Base-by-base conservation (phyloP, 2,888 invertebrate species). In the Dasysyrphus tricinctus region DNA sequence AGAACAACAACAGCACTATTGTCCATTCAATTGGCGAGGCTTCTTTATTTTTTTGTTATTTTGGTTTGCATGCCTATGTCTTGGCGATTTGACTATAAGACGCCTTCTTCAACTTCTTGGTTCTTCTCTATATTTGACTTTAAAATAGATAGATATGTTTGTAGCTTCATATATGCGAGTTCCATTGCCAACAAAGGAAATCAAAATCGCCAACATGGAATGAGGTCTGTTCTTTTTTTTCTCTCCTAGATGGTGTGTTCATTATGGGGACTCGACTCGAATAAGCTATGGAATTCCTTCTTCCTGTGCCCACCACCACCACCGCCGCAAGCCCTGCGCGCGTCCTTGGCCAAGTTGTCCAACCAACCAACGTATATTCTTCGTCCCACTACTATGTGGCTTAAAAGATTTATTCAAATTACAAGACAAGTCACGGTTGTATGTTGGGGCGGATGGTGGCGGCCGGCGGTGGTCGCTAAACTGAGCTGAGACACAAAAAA, bases 341-440 rank as follows among this genome's bases (percentile, higher is more conserved):
- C 82, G 86, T 86, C 82, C 86, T 86, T 82, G 78, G 81, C 74
- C 75, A 86, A 78, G 24, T 74, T 74, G 54, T 57, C 47, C 67
- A 42, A 37, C 19, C 12, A 47, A 65, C 47, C 47, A 47, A 47
- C 47, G 11, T 67, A 8, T 19, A 8, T 19, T 49, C 19, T 44
- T 42, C 81, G 79, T 82, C 86, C 86, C 86, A 82, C 86, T 75
- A 75, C 51, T 65, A 70, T 65, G 74, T 83, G 83, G 82, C 78
- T 86, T 67, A 49, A 67, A 82, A 86, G 87, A 87, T 87, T 87
- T 87, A 87, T 87, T 87, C 87, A 87, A 87, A 87, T 87, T 87
- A 80, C 83, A 83, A 74, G 87, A 87, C 87, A 87, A 87, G 87
- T 83, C 87, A 87, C 87, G 87, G 87, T 83, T 87, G 81, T 65